Base-by-base conservation (phyloP, 1,140 invertebrate genomes). In the Eulimnadia texana region DNA sequence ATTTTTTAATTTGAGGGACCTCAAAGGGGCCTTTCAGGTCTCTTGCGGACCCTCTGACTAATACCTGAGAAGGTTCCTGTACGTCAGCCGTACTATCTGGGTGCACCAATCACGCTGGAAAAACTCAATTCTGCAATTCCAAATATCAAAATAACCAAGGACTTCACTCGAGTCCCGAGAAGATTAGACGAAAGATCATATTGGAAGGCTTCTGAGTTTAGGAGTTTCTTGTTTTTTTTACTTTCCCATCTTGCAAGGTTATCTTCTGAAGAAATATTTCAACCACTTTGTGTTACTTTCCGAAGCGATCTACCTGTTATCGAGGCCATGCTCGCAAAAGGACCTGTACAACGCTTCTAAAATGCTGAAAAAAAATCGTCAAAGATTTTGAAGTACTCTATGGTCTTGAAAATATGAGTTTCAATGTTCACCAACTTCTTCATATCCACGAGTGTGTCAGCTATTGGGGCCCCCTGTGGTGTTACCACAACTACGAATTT, bases 381-480 rank as follows among this genome's bases (percentile, higher is more conserved):
- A 10, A 33, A n/a, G n/a, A n/a, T 28, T 56, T 56, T 56, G 2
- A 56, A 28, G 19, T 6, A 6, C 19, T 56, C 10, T 56, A 56
- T n/a, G 54, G 54, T 3, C 11, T 56, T 2, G 54, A 16, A 6
- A 2, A 56, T 28, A 56, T 56, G 54, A 56, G 3, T 2, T 56
- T 56, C 54, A 56, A 56, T 33, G 54, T 56, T 2, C 54, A 56
- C 24, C 54, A 56, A 19, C 20, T 56, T 13, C 6, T 27, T 25
- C 54, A 56, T n/a, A 2, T 27, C 11, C 2, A 19, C 2, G 54
- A 56, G 2, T 56, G 54, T 56, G 54, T 56, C 33, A 6, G 19
- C 54, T 29, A 19, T 22, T 56, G 54, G 54, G 54, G 54, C 2
- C 54, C 54, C 2, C 33, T 56, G 54, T 56, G 54, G 23, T 25